Base-by-base conservation (phyloP, 2,888 invertebrate genomes). In the Metallyticus violacea region DNA sequence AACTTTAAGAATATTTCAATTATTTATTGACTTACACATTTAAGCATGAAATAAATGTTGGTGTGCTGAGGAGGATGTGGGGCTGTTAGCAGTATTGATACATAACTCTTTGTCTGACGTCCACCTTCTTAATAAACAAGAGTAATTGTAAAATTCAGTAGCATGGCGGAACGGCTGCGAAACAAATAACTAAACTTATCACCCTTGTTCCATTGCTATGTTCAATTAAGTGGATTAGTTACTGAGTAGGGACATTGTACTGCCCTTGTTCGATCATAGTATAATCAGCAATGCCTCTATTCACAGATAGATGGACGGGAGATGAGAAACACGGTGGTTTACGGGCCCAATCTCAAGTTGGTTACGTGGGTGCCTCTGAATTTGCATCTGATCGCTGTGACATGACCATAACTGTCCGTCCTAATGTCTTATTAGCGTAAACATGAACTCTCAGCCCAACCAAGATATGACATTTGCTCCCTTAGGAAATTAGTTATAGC, bases 351-450 rank as follows among this genome's bases (percentile, higher is more conserved):
- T 62, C 40, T 62, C 40, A 62, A 62, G 40, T 62, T 15, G 40
- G 40, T 62, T 62, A 40, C 15, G 40, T 62, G 40, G n/a, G 15
- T 22, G 15, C 15, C 40, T 9, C 40, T 22, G 40, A 62, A 62
- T 62, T 62, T 62, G 40, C 40, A 62, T 62, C 40, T 62, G 40
- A 62, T 62, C 22, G 40, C 40, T 62, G 15, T 62, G 40, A 62
- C 40, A 62, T 22, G 40, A 62, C 22, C 40, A 62, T 62, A 62
- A 62, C 40, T 9, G 40, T 62, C 40, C 40, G 15, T 15, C 1
- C 40, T 76, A 82, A 83, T 83, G 77, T 26, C 83, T 62, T 82
- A 83, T 83, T 77, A 83, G 28, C 28, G 77, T 83, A 83, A 76
- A 83, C 77, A 83, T 25, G 29, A 22, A 29, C 15, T 26, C 81